Base-by-base conservation (phyloP, 2,888 invertebrate genomes). In the Periphyllus acericola region DNA sequence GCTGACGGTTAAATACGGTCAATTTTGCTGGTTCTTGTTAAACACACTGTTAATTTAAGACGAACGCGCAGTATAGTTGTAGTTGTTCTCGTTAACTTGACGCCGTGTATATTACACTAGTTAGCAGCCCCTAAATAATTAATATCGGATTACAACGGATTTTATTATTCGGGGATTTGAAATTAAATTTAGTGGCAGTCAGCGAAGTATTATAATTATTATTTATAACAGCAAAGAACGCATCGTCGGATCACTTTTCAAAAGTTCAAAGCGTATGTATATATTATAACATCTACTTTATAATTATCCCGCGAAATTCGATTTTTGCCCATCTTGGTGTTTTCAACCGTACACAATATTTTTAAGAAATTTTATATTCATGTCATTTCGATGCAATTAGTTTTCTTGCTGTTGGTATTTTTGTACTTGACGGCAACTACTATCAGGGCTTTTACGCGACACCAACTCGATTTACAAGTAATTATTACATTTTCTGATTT, bases 71-170 rank as follows among this genome's bases (percentile, higher is more conserved):
- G 19, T n/a, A n/a, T n/a, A n/a, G n/a, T n/a, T n/a, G n/a, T 40
- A 9, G 40, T 55, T 55, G 55, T 21, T 14, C 55, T n/a, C 5
- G 29, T 3, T 79, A 60, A 79, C 8, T 25, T 60, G 60, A 79
- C 34, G 34, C 66, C 19, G 17, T 68, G 68, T 68, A 80, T 66
- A 40, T 66, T 29, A 80, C 36, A 68, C 29, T 80, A 34, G 55
- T 66, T 80, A 80, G 36, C 29, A 2, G 29, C 29, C 17, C 21
- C 36, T 17, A 36, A 46, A 68, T 68, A 81, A 81, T 66, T 66
- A 68, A 46, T 81, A 71, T 81, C 81, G 29, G 32, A 81, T 81
- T 81, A 81, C 81, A n/a, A 21, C 29, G 40, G 11, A 68, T 68
- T 81, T 81, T 40, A 29, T 81, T 81, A 68, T 81, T 68, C 1